These are phyloP conservation scores for Platorchestia sp. DNA, from an alignment of 1,140 invertebrate genomes.

Conservation along the genomic window DNA sequence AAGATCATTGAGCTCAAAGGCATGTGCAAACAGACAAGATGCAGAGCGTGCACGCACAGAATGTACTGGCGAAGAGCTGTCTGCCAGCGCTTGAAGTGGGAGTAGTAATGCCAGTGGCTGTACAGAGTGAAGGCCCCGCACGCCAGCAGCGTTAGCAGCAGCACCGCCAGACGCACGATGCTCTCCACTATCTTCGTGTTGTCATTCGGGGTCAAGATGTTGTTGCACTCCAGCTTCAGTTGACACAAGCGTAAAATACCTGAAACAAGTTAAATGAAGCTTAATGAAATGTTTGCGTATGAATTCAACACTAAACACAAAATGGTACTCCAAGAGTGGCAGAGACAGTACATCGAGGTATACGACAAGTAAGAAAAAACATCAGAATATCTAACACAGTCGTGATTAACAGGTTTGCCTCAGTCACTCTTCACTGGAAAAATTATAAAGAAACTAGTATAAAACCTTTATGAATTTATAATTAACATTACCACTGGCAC, in stretches of 20 bases:
- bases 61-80: slow-evolving; percentile 52
- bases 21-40: not conserved
- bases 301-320: not conserved
- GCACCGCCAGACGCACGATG: slow-evolving; percentile 53
- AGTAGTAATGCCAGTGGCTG: slow-evolving; percentile 53
- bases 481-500: not conserved
- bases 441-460: not conserved
- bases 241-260: slow-evolving; percentile 51
- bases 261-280: not conserved
- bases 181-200: slow-evolving; percentile 56
- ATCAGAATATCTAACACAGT: not conserved
- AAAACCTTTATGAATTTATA: not conserved
- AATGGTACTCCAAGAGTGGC: too few species aligned
- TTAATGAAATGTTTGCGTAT: not conserved
- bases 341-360: too few species aligned
- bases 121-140: slow-evolving; percentile 49
- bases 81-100: slow-evolving; percentile 19
- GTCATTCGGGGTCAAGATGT: slow-evolving; percentile 54
- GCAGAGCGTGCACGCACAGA: slow-evolving; percentile 14
- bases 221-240: slow-evolving; percentile 57
- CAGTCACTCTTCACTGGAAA: not conserved
- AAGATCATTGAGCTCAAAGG: not conserved
- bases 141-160: slow-evolving; percentile 21
- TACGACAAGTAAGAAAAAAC: not conserved
- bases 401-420: not conserved